These are phyloP conservation scores for Orthosia gothica DNA, from an alignment of 2,888 invertebrate species.

Conservation along the genomic window DNA sequence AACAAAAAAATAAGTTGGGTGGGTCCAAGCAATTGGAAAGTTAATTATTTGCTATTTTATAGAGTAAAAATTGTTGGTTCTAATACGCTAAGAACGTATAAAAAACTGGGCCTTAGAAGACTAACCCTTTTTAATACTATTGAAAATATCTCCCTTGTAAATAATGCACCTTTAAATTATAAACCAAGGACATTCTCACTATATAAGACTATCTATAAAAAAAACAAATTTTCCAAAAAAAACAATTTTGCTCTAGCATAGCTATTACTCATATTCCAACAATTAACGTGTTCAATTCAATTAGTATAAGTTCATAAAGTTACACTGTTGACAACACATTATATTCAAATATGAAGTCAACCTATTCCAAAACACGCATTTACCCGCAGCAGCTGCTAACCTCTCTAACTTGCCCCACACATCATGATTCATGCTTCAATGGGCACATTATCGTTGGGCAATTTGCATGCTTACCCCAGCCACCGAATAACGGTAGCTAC, in stretches of 20 bases:
- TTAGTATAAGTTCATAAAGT: neutral
- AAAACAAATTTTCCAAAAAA: too few relatives aligned
- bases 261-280: neutral
- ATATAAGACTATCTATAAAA: too few relatives aligned
- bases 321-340: neutral
- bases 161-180: neutral
- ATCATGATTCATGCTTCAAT: constrained; percentile 78
- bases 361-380: constrained; percentile 14
- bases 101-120: too few relatives aligned
- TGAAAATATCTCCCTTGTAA: neutral
- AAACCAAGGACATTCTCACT: neutral
- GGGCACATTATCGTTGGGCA: constrained; percentile 79
- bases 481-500: constrained; percentile 79
- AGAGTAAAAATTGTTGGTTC: too few relatives aligned
- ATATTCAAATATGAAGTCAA: neutral
- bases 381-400: neutral
- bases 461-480: constrained; percentile 81
- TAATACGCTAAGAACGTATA: too few relatives aligned
- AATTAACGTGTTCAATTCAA: neutral
- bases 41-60: too few relatives aligned
- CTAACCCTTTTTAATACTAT: too few relatives aligned
- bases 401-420: constrained; percentile 58
- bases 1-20: too few relatives aligned
- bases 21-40: too few relatives aligned
- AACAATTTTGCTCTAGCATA: too few relatives aligned